Percentiles rank a stretch among this genome's conserved stretches.
Conservation (phyloP, 2,888 invertebrate genomes). For the Sinodicranocentrus sp. region DNA sequence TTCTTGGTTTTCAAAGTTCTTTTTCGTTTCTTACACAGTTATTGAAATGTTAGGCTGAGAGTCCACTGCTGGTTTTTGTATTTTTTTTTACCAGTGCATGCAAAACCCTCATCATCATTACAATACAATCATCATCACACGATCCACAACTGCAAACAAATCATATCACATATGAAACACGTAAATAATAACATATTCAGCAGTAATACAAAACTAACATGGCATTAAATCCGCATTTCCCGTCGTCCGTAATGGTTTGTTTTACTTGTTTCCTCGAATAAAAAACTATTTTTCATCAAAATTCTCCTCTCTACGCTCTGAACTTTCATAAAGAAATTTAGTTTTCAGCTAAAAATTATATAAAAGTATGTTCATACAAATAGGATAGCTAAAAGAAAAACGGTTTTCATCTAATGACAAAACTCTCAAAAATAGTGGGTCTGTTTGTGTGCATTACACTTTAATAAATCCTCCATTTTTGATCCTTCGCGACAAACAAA, state of each 20-base stretch:
- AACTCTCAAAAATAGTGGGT: too few species aligned
- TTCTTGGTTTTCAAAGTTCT: background rate
- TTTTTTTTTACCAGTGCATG: slow-evolving; percentile 38
- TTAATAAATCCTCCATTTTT: too few species aligned
- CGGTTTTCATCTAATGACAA: too few species aligned
- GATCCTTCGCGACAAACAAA: too few species aligned
- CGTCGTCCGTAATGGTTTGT: slow-evolving; percentile 31
- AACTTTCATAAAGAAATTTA: too few species aligned
- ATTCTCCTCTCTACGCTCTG: too few species aligned
- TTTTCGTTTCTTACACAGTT: background rate
- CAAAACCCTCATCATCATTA: slow-evolving; percentile 54
- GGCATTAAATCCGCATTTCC: slow-evolving; percentile 51
- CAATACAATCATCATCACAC: slow-evolving; percentile 30
- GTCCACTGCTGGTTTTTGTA: slow-evolving; percentile 8
- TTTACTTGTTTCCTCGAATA: slow-evolving; percentile 2
- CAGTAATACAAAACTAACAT: slow-evolving; percentile 37
- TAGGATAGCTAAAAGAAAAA: too few species aligned
- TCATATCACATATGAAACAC: background rate
- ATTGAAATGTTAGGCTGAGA: too few species aligned
- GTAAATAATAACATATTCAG: background rate
- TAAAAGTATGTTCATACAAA: too few species aligned
- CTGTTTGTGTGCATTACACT: too few species aligned
- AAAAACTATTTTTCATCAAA: background rate
- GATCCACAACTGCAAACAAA: background rate
- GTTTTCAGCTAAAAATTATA: too few species aligned